Percentiles rank a stretch among this genome's conserved stretches.
Evolutionary conservation across 2,797 vertebrate genomes (phyloP).

Genomic region (Malacoraja senta): DNA sequence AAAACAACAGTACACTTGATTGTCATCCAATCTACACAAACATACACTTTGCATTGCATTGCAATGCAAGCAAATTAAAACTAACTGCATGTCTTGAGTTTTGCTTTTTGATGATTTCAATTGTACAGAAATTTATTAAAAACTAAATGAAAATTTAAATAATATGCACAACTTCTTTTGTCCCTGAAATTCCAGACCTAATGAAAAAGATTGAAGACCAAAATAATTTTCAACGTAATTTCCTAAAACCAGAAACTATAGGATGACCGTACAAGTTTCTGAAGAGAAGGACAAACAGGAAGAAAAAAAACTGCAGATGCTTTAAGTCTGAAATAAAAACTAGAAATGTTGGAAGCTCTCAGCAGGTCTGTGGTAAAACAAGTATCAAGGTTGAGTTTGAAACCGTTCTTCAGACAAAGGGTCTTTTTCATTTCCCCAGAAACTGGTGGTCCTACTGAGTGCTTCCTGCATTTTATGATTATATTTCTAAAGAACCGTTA

Average conservation of each 20-base stretch:
- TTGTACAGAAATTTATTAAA: neutral
- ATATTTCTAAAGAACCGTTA: neutral
- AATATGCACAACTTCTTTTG: neutral
- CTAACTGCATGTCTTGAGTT: neutral
- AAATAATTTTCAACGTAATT: neutral
- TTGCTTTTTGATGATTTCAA: neutral
- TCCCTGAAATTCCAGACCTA: neutral
- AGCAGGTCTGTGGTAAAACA: no score
- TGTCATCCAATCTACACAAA: no score
- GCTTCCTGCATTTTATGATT: no score
- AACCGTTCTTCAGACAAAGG: no score
- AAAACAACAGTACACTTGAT: no score
- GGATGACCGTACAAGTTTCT: neutral
- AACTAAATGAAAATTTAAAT: neutral
- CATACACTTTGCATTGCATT: no score
- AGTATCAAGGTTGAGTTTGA: no score
- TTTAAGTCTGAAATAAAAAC: no score
- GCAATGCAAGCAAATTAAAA: neutral
- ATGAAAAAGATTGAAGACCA: neutral
- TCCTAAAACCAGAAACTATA: neutral
- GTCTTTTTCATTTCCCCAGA: no score
- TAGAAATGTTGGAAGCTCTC: no score
- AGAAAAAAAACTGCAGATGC: no score
- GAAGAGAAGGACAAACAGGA: neutral
- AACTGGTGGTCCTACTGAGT: no score